These are phyloP conservation scores for Agelas oroides DNA, from an alignment of 37 sponge, comb jelly and placozoan genomes.

Conservation along the genomic window DNA sequence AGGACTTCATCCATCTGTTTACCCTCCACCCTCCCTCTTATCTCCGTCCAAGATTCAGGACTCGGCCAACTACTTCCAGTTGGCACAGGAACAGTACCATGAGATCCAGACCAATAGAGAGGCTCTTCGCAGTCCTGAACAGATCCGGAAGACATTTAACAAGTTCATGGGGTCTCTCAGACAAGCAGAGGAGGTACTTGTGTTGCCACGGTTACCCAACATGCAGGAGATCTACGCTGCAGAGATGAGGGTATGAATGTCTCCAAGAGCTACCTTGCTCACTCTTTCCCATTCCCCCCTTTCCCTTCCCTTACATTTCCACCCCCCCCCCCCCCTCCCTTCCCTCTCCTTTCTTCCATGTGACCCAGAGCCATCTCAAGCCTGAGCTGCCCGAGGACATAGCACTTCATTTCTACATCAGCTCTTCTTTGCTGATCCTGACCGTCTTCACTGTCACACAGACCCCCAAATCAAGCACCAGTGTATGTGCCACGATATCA, in stretches of 20 bases:
- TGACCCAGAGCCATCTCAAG: constrained; percentile 64
- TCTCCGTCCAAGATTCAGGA: constrained; percentile 76
- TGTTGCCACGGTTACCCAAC: constrained; percentile 45
- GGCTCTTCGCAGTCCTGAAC: constrained; percentile 1
- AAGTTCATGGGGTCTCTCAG: constrained; percentile 30
- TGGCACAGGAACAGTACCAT: constrained; percentile 32
- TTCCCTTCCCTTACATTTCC: too few species aligned
- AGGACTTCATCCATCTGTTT: too few species aligned
- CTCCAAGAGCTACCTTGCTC: too few species aligned
- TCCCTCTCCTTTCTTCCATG: too few species aligned
- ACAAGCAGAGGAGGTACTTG: constrained; percentile 37
- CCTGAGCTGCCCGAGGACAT: constrained; percentile 80
- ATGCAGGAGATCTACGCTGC: constrained; percentile 49
- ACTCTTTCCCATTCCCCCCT: too few species aligned
- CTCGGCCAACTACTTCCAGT: constrained; percentile 65
- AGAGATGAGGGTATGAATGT: constrained; percentile 41
- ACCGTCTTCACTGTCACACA: constrained; percentile 56
- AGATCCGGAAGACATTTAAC: constrained; percentile 40
- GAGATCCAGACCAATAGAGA: constrained; percentile 1
- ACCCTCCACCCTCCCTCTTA: too few species aligned
- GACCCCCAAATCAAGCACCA: neutral
- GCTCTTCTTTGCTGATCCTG: constrained; percentile 51
- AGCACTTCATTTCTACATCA: constrained; percentile 66
- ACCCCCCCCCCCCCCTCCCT: neutral
- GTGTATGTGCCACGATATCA: neutral